Evolutionary conservation across 2,797 vertebrate species (phyloP).

Genomic region (Mus spretus): DNA sequence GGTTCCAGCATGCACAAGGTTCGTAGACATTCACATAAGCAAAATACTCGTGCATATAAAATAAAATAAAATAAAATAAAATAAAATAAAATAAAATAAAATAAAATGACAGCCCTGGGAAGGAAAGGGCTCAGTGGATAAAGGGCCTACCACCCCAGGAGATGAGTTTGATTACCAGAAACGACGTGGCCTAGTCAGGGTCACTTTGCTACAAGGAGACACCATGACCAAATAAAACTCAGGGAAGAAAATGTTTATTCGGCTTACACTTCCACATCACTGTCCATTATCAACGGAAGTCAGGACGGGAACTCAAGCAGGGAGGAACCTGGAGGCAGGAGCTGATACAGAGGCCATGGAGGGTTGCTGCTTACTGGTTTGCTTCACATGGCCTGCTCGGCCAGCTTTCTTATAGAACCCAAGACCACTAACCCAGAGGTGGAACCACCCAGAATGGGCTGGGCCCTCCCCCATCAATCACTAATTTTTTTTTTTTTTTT

Average conservation of each 20-base stretch:
- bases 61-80: too few species aligned
- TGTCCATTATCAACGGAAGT: neutral
- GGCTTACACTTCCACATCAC: neutral
- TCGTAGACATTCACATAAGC: neutral
- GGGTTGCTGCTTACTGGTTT: neutral
- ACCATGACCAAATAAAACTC: neutral
- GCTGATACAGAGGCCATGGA: neutral
- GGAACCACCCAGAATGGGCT: neutral
- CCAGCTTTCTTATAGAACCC: neutral
- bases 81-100: neutral
- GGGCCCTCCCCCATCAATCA: neutral
- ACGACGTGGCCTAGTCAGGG: neutral
- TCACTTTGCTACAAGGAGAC: neutral
- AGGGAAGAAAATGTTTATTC: neutral
- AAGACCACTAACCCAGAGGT: neutral
- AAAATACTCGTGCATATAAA: neutral
- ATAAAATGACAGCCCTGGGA: neutral
- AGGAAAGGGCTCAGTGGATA: neutral
- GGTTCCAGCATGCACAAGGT: neutral
- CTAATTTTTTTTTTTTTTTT: neutral
- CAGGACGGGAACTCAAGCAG: neutral
- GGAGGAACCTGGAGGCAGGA: neutral
- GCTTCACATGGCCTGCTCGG: neutral
- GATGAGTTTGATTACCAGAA: neutral
- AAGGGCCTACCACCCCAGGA: neutral